Percentiles rank a stretch among this genome's conserved stretches.
Evolutionary conservation across 2,113 vertebrate genomes (phyloP).

Genomic region (Eulacestoma nigropectus): DNA sequence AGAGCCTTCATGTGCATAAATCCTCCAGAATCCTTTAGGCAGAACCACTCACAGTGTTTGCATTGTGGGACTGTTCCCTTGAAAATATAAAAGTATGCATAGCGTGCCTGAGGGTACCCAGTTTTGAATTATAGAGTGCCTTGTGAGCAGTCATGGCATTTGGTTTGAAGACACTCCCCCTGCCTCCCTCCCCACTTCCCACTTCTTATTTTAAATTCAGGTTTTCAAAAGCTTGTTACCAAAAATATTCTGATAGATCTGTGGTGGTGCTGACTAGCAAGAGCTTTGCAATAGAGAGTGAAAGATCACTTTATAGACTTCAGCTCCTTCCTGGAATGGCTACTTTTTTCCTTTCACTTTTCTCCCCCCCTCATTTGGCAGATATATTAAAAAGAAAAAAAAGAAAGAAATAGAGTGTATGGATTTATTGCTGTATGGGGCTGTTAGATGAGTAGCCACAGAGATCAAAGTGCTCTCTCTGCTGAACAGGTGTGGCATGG

Average conservation of each 20-base stretch:
- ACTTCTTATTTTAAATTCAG: constrained; percentile 51
- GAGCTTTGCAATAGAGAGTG: constrained; percentile 8
- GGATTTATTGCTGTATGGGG: background rate
- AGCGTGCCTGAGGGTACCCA: background rate
- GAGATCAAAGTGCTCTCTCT: constrained; percentile 5
- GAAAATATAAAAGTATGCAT: constrained; percentile 31
- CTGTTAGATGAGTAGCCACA: background rate
- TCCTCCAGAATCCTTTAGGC: constrained; percentile 5
- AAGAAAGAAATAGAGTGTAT: background rate
- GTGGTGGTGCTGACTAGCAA: constrained; percentile 25
- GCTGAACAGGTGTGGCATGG: background rate
- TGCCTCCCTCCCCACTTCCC: background rate
- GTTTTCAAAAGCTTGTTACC: constrained; percentile 54
- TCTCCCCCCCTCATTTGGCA: background rate
- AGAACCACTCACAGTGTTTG: constrained; percentile 41
- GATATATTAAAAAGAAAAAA: background rate
- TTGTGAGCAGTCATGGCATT: constrained; percentile 23
- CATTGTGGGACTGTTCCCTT: constrained; percentile 47
- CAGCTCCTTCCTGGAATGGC: constrained; percentile 40
- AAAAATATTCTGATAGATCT: constrained; percentile 50
- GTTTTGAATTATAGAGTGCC: constrained; percentile 63
- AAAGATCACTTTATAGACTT: constrained; percentile 26
- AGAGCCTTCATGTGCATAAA: constrained; percentile 7
- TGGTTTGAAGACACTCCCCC: constrained; percentile 52
- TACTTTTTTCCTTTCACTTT: constrained; percentile 20